Evolutionary conservation across 2,797 vertebrate species (phyloP).

Genomic region (Antrozous pallidus): DNA sequence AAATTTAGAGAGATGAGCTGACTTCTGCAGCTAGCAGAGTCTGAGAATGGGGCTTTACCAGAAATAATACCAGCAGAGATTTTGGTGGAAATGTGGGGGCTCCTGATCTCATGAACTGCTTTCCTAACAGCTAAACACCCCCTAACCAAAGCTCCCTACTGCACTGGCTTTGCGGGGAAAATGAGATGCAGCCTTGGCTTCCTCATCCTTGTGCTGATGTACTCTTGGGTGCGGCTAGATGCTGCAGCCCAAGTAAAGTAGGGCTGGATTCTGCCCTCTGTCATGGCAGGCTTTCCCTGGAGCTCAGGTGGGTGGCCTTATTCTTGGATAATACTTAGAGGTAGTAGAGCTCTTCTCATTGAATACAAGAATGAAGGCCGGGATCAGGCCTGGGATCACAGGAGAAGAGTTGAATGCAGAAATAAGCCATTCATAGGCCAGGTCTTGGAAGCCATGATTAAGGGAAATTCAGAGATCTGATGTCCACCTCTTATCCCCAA

Average conservation of each 20-base stretch:
- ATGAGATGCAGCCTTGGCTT: accelerated
- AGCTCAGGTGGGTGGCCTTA: not conserved
- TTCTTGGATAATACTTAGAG: not conserved
- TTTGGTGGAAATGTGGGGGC: not conserved
- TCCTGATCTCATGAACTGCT: not conserved
- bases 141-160: not conserved
- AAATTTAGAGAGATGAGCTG: not conserved
- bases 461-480: not conserved
- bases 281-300: not conserved
- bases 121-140: not conserved
- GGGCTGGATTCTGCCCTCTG: not conserved
- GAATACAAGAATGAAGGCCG: not conserved
- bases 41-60: not conserved
- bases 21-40: not conserved
- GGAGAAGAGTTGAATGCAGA: not conserved
- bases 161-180: not conserved
- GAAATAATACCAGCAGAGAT: not conserved
- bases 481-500: not conserved
- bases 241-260: not conserved
- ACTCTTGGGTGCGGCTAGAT: not conserved
- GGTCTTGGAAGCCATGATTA: not conserved
- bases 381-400: not conserved
- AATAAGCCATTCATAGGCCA: not conserved
- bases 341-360: not conserved
- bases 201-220: not conserved